Base-by-base conservation (phyloP, 1,140 invertebrate genomes). In the Drosophila nigrodunni region DNA sequence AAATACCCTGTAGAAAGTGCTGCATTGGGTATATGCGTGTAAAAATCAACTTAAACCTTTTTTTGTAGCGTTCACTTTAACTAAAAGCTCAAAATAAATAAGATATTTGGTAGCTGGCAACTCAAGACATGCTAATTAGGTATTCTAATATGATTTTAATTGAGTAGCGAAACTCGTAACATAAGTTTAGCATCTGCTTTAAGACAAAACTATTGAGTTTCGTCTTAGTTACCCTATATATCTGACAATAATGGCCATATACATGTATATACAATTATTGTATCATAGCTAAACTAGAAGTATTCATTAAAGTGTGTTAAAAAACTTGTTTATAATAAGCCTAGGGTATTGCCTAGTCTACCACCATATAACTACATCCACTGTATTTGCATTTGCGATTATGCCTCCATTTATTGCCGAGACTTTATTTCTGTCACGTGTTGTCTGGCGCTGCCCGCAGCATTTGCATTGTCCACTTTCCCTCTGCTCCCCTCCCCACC, bases 401-500 rank as follows among this genome's bases (percentile, higher is more conserved):
- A 85, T 79, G 86, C 54, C 69, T 85, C 65, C 72, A 85, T 85
- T 89, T 78, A 34, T 35, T 39, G 43, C 44, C 49, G 52, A 52
- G 68, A 50, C 57, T 78, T 50, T 69, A 78, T 81, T 83, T 52
- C 70, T 74, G 85, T 78, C 85, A 77, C 83, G 83, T 82, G 83
- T 65, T 71, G 60, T 71, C 73, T 59, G 67, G 43, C 52, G 30
- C 44, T 59, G 64, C 66, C 57, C 57, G 66, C 58, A 74, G 58
- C 66, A 74, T 69, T 69, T 57, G 37, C 60, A 65, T 57, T 71
- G 21, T 49, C 64, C 64, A 21, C 30, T 34, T 34, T 35, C 60
- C 50, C 30, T 7, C 43, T 25, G 2, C 37, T 25, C 41, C 43
- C 41, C 37, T 13, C 49, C 25, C 30, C 35, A 8, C 43, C 30